Evolutionary conservation across 2,113 vertebrate species (phyloP).

Genomic region (Laterallus jamaicensis): DNA sequence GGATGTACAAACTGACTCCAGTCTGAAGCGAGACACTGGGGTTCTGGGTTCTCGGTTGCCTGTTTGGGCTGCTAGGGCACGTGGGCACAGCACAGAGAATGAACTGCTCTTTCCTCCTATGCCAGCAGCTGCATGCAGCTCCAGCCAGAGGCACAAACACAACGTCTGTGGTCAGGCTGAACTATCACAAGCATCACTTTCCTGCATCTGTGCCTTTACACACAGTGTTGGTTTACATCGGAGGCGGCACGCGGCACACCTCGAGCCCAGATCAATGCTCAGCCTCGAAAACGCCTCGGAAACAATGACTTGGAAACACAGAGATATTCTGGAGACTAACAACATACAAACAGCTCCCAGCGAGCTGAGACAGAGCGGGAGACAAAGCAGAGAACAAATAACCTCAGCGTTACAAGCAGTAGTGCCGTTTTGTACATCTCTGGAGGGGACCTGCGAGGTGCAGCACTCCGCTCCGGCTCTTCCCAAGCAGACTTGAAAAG

Average conservation of each 20-base stretch:
- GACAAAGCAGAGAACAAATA: not conserved
- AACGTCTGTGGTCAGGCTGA: not conserved
- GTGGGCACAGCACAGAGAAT: not conserved
- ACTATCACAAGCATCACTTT: not conserved
- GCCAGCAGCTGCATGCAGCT: not conserved
- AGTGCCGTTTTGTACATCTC: not conserved
- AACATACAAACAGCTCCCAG: not conserved
- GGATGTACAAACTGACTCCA: not conserved
- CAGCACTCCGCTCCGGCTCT: not conserved
- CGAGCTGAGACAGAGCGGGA: not conserved
- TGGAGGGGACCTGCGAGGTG: not conserved
- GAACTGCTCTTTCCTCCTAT: not conserved
- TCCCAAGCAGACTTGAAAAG: not conserved
- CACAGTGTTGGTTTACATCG: not conserved
- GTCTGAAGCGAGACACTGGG: not conserved
- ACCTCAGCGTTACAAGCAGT: not conserved
- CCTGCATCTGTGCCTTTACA: not conserved
- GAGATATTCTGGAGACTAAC: not conserved
- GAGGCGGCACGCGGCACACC: not conserved
- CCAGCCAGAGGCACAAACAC: not conserved
- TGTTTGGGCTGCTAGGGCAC: not conserved
- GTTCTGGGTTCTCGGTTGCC: not conserved
- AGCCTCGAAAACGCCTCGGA: not conserved
- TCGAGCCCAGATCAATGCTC: not conserved
- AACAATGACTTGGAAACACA: constrained; percentile 45